A percentile compares a stretch with the other conserved stretches of the same genome.
Conservation (phyloP, 2,113 vertebrate genomes). For the Phylloscopus trochilus region DNA sequence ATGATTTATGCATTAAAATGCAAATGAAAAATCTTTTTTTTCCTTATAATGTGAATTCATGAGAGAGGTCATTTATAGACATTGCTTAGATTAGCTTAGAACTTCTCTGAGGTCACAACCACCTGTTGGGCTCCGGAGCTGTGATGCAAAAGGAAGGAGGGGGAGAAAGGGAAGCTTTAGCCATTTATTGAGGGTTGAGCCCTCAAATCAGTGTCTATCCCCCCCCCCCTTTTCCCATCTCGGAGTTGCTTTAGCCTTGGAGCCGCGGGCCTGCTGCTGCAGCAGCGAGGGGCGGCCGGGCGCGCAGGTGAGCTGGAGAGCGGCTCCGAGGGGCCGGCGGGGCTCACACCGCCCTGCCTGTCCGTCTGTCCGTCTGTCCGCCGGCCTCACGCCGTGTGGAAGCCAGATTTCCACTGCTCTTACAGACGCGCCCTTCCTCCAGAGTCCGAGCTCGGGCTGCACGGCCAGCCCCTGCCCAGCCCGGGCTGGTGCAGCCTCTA, state of each 20-base stretch:
- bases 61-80: background rate
- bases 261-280: background rate
- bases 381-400: rapidly evolving
- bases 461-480: background rate
- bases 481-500: rapidly evolving
- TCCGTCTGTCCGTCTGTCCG: rapidly evolving
- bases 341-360: rapidly evolving
- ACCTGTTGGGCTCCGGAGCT: background rate
- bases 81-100: background rate
- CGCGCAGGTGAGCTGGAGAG: rapidly evolving
- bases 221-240: background rate
- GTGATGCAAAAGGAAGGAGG: background rate
- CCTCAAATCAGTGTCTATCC: rapidly evolving
- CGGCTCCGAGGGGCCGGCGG: rapidly evolving
- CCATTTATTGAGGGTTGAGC: background rate
- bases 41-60: background rate
- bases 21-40: background rate
- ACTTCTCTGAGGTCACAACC: background rate
- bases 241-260: rapidly evolving
- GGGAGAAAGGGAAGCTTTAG: background rate
- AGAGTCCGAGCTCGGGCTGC: rapidly evolving
- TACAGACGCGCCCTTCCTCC: rapidly evolving
- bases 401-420: background rate
- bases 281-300: background rate
- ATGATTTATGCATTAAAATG: background rate